Evolutionary conservation across 2,888 invertebrate species (phyloP).

Genomic region (Eupsilia transversa): DNA sequence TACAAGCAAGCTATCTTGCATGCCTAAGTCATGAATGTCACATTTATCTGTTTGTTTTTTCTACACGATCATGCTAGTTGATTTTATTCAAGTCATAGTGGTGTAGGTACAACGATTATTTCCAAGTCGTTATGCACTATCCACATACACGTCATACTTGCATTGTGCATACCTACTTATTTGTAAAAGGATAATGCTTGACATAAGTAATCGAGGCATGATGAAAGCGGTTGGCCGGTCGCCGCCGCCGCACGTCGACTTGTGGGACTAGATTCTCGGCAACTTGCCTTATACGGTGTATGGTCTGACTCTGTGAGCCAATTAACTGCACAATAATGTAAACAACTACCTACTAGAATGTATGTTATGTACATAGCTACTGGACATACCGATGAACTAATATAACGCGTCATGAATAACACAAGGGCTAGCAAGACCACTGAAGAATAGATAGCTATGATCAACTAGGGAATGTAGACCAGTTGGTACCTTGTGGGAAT

Average conservation of each 20-base stretch:
- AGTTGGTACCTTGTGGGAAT: not conserved
- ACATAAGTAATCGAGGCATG: slow-evolving; percentile 70
- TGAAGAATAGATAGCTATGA: slow-evolving; percentile 14
- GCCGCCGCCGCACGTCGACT: slow-evolving; percentile 63
- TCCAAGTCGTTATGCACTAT: slow-evolving; percentile 28
- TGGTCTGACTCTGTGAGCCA: slow-evolving; percentile 79
- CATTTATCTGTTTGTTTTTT: slow-evolving; percentile 22
- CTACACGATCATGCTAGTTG: slow-evolving; percentile 4
- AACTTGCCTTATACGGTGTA: slow-evolving; percentile 82
- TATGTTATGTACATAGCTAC: slow-evolving; percentile 44
- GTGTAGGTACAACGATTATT: slow-evolving; percentile 35
- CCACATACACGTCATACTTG: slow-evolving; percentile 37
- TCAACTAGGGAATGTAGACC: slow-evolving; percentile 7
- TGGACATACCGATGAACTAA: slow-evolving; percentile 60
- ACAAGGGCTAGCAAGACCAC: slow-evolving; percentile 25
- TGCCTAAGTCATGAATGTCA: slow-evolving; percentile 25
- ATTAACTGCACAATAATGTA: slow-evolving; percentile 80
- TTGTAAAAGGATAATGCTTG: slow-evolving; percentile 65
- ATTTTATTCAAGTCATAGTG: slow-evolving; percentile 24
- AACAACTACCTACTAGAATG: slow-evolving; percentile 71
- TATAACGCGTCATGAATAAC: slow-evolving; percentile 56
- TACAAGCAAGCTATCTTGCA: slow-evolving; percentile 22
- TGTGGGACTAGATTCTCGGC: slow-evolving; percentile 80
- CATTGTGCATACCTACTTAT: slow-evolving; percentile 50
- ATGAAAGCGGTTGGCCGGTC: slow-evolving; percentile 75